Evolutionary conservation across 2,888 invertebrate species (phyloP).

Genomic region (Cerceris ruficornis): DNA sequence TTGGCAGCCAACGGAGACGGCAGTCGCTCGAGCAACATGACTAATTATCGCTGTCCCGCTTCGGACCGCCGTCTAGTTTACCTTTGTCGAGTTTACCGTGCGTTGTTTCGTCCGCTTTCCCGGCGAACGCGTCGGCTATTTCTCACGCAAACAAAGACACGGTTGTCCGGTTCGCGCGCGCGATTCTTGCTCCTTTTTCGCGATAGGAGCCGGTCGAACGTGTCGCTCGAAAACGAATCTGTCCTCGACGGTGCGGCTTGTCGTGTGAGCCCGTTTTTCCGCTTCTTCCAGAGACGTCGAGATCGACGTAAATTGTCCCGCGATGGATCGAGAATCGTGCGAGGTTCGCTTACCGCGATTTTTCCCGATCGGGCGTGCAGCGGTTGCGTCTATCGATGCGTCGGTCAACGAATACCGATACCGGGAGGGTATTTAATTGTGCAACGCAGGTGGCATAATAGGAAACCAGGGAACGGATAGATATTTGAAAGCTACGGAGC

Average conservation of each 20-base stretch:
- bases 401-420: no score
- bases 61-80: conserved; percentile 46
- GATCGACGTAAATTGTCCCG: not conserved
- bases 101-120: conserved; percentile 20
- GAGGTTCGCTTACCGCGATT: no score
- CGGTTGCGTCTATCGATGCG: no score
- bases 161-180: not conserved
- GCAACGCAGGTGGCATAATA: no score
- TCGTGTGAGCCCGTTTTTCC: not conserved
- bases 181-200: conserved; percentile 41
- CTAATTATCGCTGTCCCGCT: conserved; percentile 58
- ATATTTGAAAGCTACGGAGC: no score
- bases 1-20: conserved; percentile 51
- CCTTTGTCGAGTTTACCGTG: conserved; percentile 32
- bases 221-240: conserved; percentile 12
- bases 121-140: conserved; percentile 31
- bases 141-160: conserved; percentile 44
- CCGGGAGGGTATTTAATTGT: no score
- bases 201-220: conserved; percentile 4
- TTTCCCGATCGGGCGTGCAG: no score
- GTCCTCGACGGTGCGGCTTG: not conserved
- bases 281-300: not conserved
- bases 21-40: conserved; percentile 49
- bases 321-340: not conserved
- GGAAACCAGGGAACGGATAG: no score